phyloP scores from a whole-genome alignment of 2,797 vertebrate species.

The Spea hammondii region DNA sequence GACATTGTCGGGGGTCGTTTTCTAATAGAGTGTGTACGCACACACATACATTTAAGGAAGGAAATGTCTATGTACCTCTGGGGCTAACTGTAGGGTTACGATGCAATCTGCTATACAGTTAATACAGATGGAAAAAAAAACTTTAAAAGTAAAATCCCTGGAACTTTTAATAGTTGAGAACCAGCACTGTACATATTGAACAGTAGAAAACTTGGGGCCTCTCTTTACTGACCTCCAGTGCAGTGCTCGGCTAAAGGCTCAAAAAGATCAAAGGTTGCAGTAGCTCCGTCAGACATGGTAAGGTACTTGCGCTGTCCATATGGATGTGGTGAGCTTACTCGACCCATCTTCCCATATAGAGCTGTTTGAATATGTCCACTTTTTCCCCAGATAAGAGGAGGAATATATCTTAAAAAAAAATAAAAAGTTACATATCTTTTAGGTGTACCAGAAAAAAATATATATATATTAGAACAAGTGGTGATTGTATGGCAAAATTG shows the following conservation, averaged over 20 bases:
- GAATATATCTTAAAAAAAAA: conserved; percentile 80
- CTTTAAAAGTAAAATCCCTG: no score
- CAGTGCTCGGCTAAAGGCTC: conserved; percentile 80
- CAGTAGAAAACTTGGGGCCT: no score
- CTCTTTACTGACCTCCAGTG: conserved; percentile 76
- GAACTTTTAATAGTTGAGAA: no score
- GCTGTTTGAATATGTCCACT: conserved; percentile 93
- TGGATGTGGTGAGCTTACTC: conserved; percentile 84
- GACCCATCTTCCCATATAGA: conserved; percentile 92
- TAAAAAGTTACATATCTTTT: background rate
- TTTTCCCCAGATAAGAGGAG: conserved; percentile 93
- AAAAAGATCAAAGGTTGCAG: conserved; percentile 92
- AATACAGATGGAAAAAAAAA: no score
- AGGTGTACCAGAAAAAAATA: no score
- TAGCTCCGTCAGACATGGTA: conserved; percentile 89
- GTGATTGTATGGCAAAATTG: background rate
- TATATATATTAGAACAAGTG: background rate
- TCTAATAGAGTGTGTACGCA: no score
- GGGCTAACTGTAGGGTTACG: no score
- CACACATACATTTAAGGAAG: no score
- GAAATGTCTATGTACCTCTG: no score
- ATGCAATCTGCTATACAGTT: no score
- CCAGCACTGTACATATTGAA: no score
- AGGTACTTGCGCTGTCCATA: conserved; percentile 85
- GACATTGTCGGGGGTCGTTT: no score